A percentile compares a stretch with the other conserved stretches of the same genome.
Conservation (phyloP, 2,113 vertebrate genomes). For the Colaptes auratus region DNA sequence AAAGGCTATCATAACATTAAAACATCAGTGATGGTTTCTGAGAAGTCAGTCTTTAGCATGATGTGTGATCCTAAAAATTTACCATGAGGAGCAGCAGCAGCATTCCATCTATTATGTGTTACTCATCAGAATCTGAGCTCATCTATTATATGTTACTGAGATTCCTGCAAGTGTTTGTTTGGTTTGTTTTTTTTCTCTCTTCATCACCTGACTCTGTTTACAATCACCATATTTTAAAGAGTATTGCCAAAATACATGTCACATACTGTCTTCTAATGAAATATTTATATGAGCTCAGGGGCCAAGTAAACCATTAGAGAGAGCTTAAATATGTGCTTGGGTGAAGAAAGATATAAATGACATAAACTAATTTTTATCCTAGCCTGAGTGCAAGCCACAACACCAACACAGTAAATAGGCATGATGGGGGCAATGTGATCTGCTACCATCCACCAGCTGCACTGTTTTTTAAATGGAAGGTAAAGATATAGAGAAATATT, state of each 20-base stretch:
- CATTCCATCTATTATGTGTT: not conserved
- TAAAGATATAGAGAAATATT: not conserved
- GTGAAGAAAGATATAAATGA: not conserved
- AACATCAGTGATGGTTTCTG: not conserved
- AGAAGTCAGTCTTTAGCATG: not conserved
- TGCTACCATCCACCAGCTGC: not conserved
- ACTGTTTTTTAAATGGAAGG: not conserved
- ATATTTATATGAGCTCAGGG: not conserved
- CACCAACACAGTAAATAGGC: not conserved
- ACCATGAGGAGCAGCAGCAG: not conserved
- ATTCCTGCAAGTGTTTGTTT: not conserved
- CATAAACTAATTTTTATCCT: not conserved
- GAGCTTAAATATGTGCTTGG: not conserved
- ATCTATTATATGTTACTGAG: not conserved
- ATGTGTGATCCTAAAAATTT: not conserved
- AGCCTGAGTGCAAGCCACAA: not conserved
- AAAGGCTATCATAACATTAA: not conserved
- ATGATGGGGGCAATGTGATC: not conserved
- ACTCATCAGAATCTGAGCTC: not conserved
- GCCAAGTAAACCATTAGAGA: not conserved
- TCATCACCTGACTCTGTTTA: not conserved
- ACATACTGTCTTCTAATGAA: not conserved
- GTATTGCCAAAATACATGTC: not conserved
- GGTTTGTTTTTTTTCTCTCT: not conserved
- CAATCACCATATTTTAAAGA: not conserved